Evolutionary conservation across 2,113 vertebrate species (phyloP).

Genomic region (Jaculus jaculus): DNA sequence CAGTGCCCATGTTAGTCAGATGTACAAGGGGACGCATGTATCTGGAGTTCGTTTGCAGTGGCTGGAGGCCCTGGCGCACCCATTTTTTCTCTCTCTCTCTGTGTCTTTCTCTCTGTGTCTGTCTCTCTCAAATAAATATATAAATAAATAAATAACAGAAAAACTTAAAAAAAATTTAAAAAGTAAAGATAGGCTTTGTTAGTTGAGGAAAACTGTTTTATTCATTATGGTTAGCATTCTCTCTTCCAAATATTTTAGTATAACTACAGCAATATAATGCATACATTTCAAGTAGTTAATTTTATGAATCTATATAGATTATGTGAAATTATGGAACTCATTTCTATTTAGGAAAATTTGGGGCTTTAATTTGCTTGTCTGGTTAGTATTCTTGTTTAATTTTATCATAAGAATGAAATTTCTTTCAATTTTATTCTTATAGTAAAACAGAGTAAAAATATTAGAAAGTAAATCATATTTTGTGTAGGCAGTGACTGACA

Average conservation of each 20-base stretch:
- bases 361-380: neutral
- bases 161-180: neutral
- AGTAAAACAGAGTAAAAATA: neutral
- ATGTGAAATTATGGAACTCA: neutral
- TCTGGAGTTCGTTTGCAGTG: too few relatives aligned
- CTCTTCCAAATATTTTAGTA: neutral
- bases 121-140: too few relatives aligned
- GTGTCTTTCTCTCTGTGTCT: too few relatives aligned
- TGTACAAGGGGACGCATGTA: too few relatives aligned
- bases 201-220: neutral
- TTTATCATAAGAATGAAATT: neutral
- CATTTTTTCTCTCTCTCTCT: too few relatives aligned
- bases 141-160: too few relatives aligned
- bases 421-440: neutral
- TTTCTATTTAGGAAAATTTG: neutral
- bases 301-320: neutral
- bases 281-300: neutral
- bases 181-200: too few relatives aligned
- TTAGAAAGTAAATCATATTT: neutral
- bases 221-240: neutral
- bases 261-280: neutral
- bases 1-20: too few relatives aligned
- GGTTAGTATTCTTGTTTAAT: neutral
- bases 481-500: neutral
- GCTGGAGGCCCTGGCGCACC: too few relatives aligned